Evolutionary conservation across 37 sponge, comb jelly and placozoan species (phyloP).

Genomic region (Agelas oroides): DNA sequence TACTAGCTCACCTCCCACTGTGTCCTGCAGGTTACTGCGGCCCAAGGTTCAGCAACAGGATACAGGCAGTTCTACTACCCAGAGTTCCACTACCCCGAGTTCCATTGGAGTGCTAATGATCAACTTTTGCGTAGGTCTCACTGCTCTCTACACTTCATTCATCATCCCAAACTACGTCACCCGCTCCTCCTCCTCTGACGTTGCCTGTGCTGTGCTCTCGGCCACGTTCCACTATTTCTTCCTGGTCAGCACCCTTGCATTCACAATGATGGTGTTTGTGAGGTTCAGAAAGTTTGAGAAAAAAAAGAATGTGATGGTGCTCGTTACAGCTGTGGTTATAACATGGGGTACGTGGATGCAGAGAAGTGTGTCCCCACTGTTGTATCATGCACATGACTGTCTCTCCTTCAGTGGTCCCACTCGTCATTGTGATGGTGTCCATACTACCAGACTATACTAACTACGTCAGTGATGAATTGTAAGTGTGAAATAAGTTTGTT

Average conservation of each 20-base stretch:
- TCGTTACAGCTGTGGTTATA: background rate
- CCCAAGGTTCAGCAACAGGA: too few relatives aligned
- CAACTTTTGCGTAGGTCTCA: constrained; percentile 2
- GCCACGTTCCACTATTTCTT: constrained; percentile 27
- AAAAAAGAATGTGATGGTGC: background rate
- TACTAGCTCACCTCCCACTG: too few relatives aligned
- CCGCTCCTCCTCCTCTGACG: background rate
- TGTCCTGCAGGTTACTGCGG: too few relatives aligned
- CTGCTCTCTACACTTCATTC: background rate
- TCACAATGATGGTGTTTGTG: background rate
- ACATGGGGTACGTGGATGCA: background rate
- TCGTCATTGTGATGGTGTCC: background rate
- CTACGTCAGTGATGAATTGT: constrained; percentile 11
- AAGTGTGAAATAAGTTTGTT: too few relatives aligned
- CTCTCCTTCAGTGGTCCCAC: background rate
- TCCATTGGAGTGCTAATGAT: background rate
- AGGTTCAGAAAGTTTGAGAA: background rate
- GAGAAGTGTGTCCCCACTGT: background rate
- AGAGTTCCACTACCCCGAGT: too few relatives aligned
- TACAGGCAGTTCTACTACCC: too few relatives aligned
- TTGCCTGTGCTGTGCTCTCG: background rate
- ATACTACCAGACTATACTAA: background rate
- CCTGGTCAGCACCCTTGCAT: background rate
- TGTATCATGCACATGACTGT: too few relatives aligned
- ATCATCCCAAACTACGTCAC: background rate